Conservation (phyloP, 2,888 invertebrate genomes). For the Megamerina dolium region DNA sequence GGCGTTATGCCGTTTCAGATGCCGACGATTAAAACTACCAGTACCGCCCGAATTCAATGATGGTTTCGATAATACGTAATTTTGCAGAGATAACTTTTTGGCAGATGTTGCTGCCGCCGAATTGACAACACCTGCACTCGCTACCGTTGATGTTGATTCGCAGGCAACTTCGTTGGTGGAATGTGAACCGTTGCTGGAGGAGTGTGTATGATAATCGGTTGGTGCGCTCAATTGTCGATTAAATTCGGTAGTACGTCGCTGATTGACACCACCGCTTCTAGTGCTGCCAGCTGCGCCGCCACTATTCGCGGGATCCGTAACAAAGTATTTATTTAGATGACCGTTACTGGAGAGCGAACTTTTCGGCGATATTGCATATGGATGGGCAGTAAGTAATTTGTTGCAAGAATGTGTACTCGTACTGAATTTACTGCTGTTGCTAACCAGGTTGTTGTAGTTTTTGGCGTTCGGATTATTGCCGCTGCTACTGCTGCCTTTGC, state of each 20-base stretch:
- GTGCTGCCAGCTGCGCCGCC: too few species aligned
- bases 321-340: slow-evolving; percentile 44
- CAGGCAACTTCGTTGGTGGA: slow-evolving; percentile 37
- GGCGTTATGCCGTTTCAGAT: slow-evolving; percentile 43
- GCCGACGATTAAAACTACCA: slow-evolving; percentile 47
- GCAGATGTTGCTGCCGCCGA: slow-evolving; percentile 14
- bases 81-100: slow-evolving; percentile 11
- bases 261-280: too few species aligned
- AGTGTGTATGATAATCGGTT: slow-evolving; percentile 40
- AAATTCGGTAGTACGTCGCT: slow-evolving; percentile 47
- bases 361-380: slow-evolving; percentile 37
- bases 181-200: slow-evolving; percentile 36
- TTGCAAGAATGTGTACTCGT: slow-evolving; percentile 39
- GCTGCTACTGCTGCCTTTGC: slow-evolving; percentile 16
- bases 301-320: slow-evolving; percentile 45
- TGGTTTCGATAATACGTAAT: slow-evolving; percentile 38
- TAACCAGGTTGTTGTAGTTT: slow-evolving; percentile 44
- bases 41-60: slow-evolving; percentile 48
- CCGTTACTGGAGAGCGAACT: slow-evolving; percentile 46
- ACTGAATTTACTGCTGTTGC: slow-evolving; percentile 37
- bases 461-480: slow-evolving; percentile 18
- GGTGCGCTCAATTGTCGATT: slow-evolving; percentile 50
- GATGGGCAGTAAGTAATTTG: slow-evolving; percentile 32
- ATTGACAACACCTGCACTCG: slow-evolving; percentile 31
- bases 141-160: slow-evolving; percentile 42